Evolutionary conservation across 2,113 vertebrate species (phyloP).

Genomic region (Chaenogobius annularis): DNA sequence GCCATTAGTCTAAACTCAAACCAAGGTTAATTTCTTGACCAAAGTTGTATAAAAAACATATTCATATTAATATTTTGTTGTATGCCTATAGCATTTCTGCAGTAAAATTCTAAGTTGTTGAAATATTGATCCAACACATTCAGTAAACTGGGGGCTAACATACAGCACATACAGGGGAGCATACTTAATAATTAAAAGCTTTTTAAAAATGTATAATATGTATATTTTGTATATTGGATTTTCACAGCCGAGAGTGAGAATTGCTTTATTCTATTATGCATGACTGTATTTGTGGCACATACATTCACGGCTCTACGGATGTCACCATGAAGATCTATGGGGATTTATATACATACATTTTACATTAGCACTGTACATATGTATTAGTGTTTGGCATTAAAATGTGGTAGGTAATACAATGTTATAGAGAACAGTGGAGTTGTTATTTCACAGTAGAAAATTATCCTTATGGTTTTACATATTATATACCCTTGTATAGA

Average conservation of each 20-base stretch:
- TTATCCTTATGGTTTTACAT: not conserved
- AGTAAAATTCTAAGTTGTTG: not conserved
- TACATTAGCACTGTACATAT: constrained; percentile 1
- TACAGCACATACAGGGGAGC: not conserved
- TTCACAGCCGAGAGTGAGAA: not conserved
- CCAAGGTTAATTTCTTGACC: not conserved
- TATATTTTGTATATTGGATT: constrained; percentile 2
- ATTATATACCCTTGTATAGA: not conserved
- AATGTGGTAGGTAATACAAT: not conserved
- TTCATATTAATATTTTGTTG: not conserved
- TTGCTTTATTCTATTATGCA: constrained; percentile 15
- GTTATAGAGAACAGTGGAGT: not conserved
- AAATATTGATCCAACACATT: constrained; percentile 1
- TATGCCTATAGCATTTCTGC: not conserved
- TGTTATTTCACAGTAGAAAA: not conserved
- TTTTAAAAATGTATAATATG: constrained; percentile 15
- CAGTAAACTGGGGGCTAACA: not conserved
- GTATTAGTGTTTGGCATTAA: not conserved
- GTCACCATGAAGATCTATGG: constrained; percentile 1
- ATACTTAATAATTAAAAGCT: constrained; percentile 8
- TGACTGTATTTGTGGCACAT: constrained; percentile 10
- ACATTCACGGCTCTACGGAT: not conserved
- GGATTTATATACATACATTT: constrained; percentile 5
- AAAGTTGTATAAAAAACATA: not conserved
- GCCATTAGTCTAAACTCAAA: not conserved